phyloP scores from a whole-genome alignment of 2,888 invertebrate genomes.

The Sialis fuliginosa region DNA sequence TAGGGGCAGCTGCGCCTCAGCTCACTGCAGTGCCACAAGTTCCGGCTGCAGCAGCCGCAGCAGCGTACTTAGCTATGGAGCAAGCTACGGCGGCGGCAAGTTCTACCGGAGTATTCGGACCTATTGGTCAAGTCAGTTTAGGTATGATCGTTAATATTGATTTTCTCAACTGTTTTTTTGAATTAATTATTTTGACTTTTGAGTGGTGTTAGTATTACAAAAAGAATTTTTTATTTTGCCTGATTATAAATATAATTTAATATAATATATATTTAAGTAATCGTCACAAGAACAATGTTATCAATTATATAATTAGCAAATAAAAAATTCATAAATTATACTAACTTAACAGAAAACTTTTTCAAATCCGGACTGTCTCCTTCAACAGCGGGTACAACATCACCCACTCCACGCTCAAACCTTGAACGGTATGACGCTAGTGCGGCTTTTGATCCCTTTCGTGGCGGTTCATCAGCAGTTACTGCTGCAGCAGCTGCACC shows the following conservation, averaged over 20 bases:
- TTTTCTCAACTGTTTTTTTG: too few species aligned
- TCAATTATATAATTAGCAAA: too few species aligned
- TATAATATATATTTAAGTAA: too few species aligned
- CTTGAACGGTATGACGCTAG: slow-evolving; percentile 51
- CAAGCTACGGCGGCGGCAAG: slow-evolving; percentile 30
- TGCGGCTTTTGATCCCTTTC: slow-evolving; percentile 42
- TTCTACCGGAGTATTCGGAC: slow-evolving; percentile 56
- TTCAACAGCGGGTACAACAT: slow-evolving; percentile 32
- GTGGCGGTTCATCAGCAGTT: slow-evolving; percentile 52
- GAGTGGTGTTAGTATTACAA: too few species aligned
- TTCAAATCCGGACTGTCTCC: too few species aligned
- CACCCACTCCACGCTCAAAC: slow-evolving; percentile 46
- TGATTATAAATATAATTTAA: too few species aligned
- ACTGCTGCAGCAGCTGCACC: slow-evolving; percentile 56
- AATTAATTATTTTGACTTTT: too few species aligned
- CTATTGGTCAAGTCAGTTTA: slow-evolving; percentile 62
- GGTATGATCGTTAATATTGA: slow-evolving; percentile 17
- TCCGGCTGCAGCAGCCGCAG: slow-evolving; percentile 28
- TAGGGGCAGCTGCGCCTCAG: slow-evolving; percentile 31
- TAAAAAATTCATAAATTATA: too few species aligned
- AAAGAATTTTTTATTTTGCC: too few species aligned
- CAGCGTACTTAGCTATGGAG: slow-evolving; percentile 33
- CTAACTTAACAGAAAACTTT: too few species aligned
- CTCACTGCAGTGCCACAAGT: slow-evolving; percentile 21
- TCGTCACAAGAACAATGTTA: too few species aligned